Evolutionary conservation across 2,888 invertebrate species (phyloP).

Genomic region (Linyphia triangularis): DNA sequence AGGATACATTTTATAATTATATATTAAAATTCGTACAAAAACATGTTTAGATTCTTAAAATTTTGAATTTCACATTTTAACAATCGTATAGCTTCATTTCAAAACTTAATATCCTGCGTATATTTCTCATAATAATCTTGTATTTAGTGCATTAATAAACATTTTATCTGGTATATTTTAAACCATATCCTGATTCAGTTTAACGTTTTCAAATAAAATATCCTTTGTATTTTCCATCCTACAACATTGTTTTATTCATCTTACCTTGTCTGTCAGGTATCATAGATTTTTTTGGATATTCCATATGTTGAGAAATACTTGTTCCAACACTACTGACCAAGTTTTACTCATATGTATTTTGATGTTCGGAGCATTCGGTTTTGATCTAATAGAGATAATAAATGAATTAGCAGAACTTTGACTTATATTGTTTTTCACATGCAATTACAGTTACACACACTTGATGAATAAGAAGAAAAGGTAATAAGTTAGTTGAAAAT

Average conservation of each 20-base stretch:
- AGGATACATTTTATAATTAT: constrained; percentile 20
- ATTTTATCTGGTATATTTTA: neutral
- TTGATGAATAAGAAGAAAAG: no score
- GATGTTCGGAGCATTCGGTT: constrained; percentile 67
- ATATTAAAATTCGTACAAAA: neutral
- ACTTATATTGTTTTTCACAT: neutral
- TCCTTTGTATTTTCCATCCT: constrained; percentile 12
- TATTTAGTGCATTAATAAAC: constrained; percentile 18
- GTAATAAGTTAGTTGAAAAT: no score
- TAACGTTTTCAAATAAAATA: neutral
- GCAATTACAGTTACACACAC: no score
- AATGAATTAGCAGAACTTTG: constrained; percentile 62
- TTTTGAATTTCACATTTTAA: neutral
- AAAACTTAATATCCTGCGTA: neutral
- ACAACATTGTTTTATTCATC: constrained; percentile 47
- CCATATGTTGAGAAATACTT: constrained; percentile 59
- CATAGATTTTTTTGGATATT: constrained; percentile 66
- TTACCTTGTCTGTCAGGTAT: constrained; percentile 62
- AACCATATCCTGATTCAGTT: neutral
- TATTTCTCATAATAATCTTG: neutral
- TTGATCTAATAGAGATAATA: constrained; percentile 72
- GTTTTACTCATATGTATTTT: constrained; percentile 73
- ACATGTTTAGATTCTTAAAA: neutral
- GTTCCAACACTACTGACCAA: constrained; percentile 70
- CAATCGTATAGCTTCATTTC: constrained; percentile 19